Evolutionary conservation across 2,888 invertebrate species (phyloP).

Genomic region (Idaea straminata): DNA sequence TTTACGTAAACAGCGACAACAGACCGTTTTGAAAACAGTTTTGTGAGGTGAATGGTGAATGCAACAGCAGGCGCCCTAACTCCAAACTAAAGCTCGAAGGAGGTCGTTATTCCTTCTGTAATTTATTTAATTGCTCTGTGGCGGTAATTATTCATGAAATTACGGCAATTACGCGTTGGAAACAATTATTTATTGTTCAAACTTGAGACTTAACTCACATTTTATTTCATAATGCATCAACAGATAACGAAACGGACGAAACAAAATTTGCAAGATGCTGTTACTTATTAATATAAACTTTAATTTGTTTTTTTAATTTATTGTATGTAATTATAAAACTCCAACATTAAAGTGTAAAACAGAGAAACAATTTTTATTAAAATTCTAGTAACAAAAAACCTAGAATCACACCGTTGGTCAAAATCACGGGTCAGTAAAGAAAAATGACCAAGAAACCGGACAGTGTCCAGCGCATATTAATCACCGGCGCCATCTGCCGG

Average conservation of each 20-base stretch:
- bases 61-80: slow-evolving; percentile 70
- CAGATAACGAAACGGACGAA: slow-evolving; percentile 59
- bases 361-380: too few relatives aligned
- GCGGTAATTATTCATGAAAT: slow-evolving; percentile 80
- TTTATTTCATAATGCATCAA: slow-evolving; percentile 73
- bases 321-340: slow-evolving; percentile 2
- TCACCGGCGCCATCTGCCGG: slow-evolving; percentile 65
- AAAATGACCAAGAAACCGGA: slow-evolving; percentile 49
- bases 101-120: slow-evolving; percentile 76
- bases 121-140: slow-evolving; percentile 80
- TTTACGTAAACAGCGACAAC: not conserved
- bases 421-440: slow-evolving; percentile 24
- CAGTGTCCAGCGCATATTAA: slow-evolving; percentile 73
- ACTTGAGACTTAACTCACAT: slow-evolving; percentile 78
- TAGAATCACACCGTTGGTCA: slow-evolving; percentile 7
- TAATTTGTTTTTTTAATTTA: slow-evolving; percentile 20
- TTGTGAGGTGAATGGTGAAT: slow-evolving; percentile 31
- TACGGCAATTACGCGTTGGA: slow-evolving; percentile 78
- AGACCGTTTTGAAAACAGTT: not conserved
- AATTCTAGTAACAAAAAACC: not conserved
- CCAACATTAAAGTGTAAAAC: not conserved
- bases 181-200: slow-evolving; percentile 80
- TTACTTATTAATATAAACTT: slow-evolving; percentile 16
- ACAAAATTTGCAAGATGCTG: slow-evolving; percentile 22
- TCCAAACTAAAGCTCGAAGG: slow-evolving; percentile 74